These are phyloP conservation scores for Xiphorhynchus erythropygius DNA, from an alignment of 2,797 vertebrate genomes.

Conservation along the genomic window DNA sequence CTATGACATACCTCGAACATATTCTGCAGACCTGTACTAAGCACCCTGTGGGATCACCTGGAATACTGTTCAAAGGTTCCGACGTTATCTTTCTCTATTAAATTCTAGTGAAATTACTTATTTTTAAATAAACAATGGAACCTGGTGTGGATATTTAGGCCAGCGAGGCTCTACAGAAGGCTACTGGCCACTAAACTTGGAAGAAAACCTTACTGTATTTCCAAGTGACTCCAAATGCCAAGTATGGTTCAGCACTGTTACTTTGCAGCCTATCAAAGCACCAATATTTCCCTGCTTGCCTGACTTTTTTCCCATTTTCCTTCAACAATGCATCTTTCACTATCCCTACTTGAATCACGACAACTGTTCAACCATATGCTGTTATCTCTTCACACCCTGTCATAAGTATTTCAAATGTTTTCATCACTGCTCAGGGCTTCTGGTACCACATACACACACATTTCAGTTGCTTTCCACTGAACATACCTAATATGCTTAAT, in stretches of 20 bases:
- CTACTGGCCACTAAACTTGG: neutral
- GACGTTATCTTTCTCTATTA: neutral
- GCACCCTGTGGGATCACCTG: neutral
- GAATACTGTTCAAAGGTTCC: neutral
- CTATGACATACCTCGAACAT: neutral
- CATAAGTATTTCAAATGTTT: constrained; percentile 34
- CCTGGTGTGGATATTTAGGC: neutral
- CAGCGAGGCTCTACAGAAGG: neutral
- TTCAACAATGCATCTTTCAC: constrained; percentile 1
- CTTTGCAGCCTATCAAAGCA: neutral
- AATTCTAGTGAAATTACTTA: neutral
- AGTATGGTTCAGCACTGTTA: neutral
- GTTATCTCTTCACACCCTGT: neutral
- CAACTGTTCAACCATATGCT: constrained; percentile 46
- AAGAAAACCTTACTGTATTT: neutral
- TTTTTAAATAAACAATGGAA: neutral
- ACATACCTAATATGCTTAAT: neutral
- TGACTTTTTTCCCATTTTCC: neutral
- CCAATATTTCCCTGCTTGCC: neutral
- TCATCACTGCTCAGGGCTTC: neutral
- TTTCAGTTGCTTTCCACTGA: neutral
- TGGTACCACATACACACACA: neutral
- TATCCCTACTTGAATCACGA: neutral
- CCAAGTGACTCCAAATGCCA: neutral
- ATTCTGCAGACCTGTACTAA: neutral